Evolutionary conservation across 1,140 invertebrate species (phyloP), one percentile per base, ranked within the genome.

Genomic region (Subanguina moxae): DNA sequence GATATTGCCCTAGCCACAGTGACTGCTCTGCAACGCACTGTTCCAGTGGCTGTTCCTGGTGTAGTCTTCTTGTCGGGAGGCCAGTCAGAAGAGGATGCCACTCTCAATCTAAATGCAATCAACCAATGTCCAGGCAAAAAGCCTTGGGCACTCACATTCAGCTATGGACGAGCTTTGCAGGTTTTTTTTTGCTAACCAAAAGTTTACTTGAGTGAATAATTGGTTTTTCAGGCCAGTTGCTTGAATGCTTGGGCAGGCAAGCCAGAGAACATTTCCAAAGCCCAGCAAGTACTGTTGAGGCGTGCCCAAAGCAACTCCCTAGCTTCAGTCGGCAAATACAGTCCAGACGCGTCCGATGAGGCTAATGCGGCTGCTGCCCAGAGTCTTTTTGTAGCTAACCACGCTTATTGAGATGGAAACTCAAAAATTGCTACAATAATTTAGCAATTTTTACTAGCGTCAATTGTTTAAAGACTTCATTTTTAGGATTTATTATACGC

Each of bases 101-200:
- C 94, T 0, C 85, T 94, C 11, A 93, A 97, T 83, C 86, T 98
- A 82, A 90, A 94, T 82, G 93, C 93, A 42, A 95, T 98, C 83
- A 98, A 98, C 84, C 88, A 89, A 76, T 88, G 86, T 68, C 83
- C 86, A 64, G 89, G 86, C 9, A 89, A 89, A 81, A 93, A 90
- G 84, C 94, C 94, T 45, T 98, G 94, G 94, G 88, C 89, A 23
- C 86, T 97, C 1, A 94, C 93, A 71, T 98, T 97, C 88, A 94
- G 91, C 65, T 97, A 92, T 83, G 94, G 94, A n/a, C 89, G 94
- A 52, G 88, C 88, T 58, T 84, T 89, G 19, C 88, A 52, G 23
- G 48, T 25, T 52, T n/a, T n/a, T n/a, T n/a, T n/a, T n/a, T n/a
- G n/a, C n/a, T 52, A 3, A 52, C 3, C 32, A 38, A 38, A 38